Percentiles rank a stretch among this genome's conserved stretches.
Evolutionary conservation across 2,888 invertebrate genomes (phyloP).

Genomic region (Tortricodes alternella): DNA sequence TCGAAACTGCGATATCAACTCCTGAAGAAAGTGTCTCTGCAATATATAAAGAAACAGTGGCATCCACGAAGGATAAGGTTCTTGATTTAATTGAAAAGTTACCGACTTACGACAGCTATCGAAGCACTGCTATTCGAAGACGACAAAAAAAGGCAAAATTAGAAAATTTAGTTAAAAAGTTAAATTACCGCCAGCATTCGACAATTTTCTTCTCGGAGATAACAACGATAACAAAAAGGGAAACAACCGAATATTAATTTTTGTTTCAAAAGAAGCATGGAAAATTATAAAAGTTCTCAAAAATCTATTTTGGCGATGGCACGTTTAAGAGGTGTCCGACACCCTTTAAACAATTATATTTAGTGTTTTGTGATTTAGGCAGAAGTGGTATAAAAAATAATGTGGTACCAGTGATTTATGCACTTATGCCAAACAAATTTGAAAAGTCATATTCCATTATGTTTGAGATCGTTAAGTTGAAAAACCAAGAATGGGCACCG

Average conservation of each 20-base stretch:
- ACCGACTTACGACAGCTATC: constrained; percentile 14
- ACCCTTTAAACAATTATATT: neutral
- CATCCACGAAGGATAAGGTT: constrained; percentile 25
- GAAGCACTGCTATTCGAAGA: constrained; percentile 10
- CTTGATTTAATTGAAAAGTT: constrained; percentile 20
- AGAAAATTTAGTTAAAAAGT: constrained; percentile 15
- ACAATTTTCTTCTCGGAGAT: constrained; percentile 27
- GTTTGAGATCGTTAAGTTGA: neutral
- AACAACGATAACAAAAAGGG: constrained; percentile 9
- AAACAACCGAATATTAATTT: constrained; percentile 17
- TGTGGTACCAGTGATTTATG: no score
- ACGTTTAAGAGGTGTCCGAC: neutral
- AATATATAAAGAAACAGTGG: constrained; percentile 25
- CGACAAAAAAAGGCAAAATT: constrained; percentile 18
- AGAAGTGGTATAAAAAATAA: no score
- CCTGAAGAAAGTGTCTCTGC: no score
- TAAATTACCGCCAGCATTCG: neutral
- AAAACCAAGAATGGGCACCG: neutral
- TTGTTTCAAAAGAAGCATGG: neutral
- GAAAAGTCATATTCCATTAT: no score
- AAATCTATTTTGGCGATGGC: neutral
- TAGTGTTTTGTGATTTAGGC: neutral
- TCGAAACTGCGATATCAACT: no score
- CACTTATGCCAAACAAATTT: no score
- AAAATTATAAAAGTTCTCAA: neutral